Evolutionary conservation across 2,888 invertebrate species (phyloP).

Genomic region (Oscheius sp.): DNA sequence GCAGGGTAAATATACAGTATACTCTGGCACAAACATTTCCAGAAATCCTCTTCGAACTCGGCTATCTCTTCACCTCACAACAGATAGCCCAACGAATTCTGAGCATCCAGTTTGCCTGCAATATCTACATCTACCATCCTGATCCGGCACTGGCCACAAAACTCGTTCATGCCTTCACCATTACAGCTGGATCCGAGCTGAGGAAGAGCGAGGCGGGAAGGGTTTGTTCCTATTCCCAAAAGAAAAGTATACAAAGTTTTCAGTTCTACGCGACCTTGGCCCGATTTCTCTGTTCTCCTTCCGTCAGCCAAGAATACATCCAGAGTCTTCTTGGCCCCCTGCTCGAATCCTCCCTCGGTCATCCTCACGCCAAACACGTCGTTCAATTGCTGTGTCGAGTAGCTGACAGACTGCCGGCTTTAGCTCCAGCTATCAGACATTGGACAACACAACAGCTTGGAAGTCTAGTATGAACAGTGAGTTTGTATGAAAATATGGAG

Average conservation of each 20-base stretch:
- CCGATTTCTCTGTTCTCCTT: slow-evolving; percentile 16
- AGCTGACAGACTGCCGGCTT: slow-evolving; percentile 32
- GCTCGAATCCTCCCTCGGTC: neutral
- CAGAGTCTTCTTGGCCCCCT: slow-evolving; percentile 3
- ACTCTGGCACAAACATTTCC: neutral
- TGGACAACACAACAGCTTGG: slow-evolving; percentile 25
- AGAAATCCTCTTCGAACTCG: slow-evolving; percentile 14
- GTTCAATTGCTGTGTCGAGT: slow-evolving; percentile 49
- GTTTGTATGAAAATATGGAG: neutral
- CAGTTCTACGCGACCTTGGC: slow-evolving; percentile 11
- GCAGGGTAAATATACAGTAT: slow-evolving; percentile 1
- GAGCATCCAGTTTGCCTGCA: slow-evolving; percentile 26
- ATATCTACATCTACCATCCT: slow-evolving; percentile 20
- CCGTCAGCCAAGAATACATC: neutral
- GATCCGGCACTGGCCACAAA: slow-evolving; percentile 4
- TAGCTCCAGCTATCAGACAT: slow-evolving; percentile 7
- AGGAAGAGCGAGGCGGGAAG: neutral
- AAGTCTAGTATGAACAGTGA: neutral
- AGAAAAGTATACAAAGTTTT: neutral
- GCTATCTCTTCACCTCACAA: slow-evolving; percentile 12
- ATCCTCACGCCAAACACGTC: neutral
- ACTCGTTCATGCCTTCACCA: slow-evolving; percentile 15
- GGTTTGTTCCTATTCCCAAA: neutral
- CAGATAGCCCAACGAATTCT: slow-evolving; percentile 3
- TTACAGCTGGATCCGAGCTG: neutral